Percentiles rank a stretch among this genome's conserved stretches.
These are phyloP conservation scores for Hylaeus volcanicus DNA, from an alignment of 1,140 invertebrate species.

Conservation along the genomic window DNA sequence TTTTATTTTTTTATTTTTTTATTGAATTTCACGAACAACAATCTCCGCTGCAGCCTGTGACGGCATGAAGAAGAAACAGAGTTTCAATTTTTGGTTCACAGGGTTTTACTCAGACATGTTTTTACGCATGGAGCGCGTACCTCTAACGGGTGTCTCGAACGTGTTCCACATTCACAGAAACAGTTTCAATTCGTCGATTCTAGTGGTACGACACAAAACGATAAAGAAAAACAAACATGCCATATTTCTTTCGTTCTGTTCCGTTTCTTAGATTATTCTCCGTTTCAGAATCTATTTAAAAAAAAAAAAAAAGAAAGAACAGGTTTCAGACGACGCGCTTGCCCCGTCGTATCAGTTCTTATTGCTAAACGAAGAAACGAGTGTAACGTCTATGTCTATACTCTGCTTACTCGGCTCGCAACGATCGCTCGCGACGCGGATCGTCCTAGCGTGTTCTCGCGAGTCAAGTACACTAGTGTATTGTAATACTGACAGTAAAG, in stretches of 20 bases:
- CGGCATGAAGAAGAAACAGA: neutral
- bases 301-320: too few species aligned
- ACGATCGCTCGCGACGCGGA: conserved; percentile 39
- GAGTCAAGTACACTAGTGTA: conserved; percentile 76
- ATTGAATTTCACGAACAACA: conserved; percentile 25
- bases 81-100: neutral
- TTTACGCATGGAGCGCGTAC: neutral
- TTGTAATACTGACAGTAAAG: conserved; percentile 80
- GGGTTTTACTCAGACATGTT: neutral
- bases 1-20: neutral
- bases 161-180: too few species aligned
- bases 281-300: too few species aligned
- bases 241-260: neutral
- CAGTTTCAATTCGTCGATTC: too few species aligned
- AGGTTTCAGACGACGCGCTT: neutral
- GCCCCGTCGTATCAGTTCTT: neutral
- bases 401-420: conserved; percentile 68
- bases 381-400: conserved; percentile 59
- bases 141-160: neutral
- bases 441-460: conserved; percentile 56
- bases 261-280: neutral
- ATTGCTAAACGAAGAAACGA: conserved; percentile 40
- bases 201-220: neutral
- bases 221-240: neutral
- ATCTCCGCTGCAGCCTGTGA: neutral